phyloP scores from a whole-genome alignment of 2,113 vertebrate genomes.

The Casuarius casuarius region DNA sequence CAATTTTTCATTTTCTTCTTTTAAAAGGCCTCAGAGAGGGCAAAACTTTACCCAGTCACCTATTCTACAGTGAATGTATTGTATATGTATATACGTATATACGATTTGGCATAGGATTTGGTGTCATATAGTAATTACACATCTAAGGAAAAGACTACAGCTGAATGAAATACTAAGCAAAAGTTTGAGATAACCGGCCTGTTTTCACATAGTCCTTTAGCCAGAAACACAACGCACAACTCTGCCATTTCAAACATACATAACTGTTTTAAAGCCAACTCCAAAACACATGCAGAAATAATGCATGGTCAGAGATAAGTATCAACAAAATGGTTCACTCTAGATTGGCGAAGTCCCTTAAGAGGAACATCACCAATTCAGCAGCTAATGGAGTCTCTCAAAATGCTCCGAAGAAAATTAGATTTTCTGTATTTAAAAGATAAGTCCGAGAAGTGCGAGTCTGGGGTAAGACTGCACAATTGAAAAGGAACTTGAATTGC shows the following conservation, averaged over 20 bases:
- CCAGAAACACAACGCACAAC: accelerated
- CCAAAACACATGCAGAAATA: not conserved
- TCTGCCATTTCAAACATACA: not conserved
- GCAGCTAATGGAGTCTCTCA: not conserved
- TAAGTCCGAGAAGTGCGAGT: not conserved
- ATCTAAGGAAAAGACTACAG: not conserved
- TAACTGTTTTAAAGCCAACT: not conserved
- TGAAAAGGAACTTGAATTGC: not conserved
- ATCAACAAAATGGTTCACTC: not conserved
- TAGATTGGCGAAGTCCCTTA: not conserved
- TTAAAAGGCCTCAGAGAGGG: not conserved
- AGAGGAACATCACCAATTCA: not conserved
- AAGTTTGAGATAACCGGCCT: not conserved
- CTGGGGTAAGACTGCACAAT: not conserved
- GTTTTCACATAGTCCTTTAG: not conserved
- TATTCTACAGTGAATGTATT: not conserved
- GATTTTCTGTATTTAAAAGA: not conserved
- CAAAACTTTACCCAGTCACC: not conserved
- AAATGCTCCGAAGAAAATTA: not conserved
- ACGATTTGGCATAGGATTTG: not conserved
- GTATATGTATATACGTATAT: too few relatives aligned
- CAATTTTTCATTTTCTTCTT: not conserved
- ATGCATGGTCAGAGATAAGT: not conserved
- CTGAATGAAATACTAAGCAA: not conserved
- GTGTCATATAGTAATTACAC: not conserved